Conservation (phyloP, 2,797 vertebrate genomes). For the Epinephelus coioides region DNA sequence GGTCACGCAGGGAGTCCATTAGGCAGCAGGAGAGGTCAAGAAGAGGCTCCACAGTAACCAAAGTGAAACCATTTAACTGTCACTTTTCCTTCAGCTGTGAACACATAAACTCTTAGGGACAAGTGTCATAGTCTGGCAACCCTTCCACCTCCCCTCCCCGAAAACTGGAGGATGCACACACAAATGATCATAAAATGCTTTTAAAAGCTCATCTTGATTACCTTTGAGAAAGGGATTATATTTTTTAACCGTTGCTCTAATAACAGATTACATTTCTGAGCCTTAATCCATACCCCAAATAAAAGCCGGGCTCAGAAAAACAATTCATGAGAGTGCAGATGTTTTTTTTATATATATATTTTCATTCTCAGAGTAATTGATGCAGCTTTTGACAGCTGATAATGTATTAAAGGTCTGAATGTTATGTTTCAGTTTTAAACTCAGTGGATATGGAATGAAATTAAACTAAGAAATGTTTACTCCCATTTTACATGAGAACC, state of each 20-base stretch:
- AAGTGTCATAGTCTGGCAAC: neutral
- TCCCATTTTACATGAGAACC: neutral
- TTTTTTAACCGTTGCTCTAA: conserved; percentile 58
- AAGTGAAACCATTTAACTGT: conserved; percentile 60
- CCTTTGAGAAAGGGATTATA: conserved; percentile 55
- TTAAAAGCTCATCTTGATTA: conserved; percentile 70
- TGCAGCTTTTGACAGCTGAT: neutral
- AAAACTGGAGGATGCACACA: neutral
- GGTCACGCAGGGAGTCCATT: conserved; percentile 34
- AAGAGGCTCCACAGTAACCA: conserved; percentile 23
- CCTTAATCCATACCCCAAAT: conserved; percentile 66
- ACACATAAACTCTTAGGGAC: conserved; percentile 21
- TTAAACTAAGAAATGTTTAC: neutral
- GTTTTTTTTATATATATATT: neutral
- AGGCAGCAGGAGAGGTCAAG: conserved; percentile 53
- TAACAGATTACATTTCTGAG: conserved; percentile 56
- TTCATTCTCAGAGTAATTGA: conserved; percentile 12
- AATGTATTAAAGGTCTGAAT: conserved; percentile 3
- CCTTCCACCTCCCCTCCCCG: neutral
- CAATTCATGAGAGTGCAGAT: conserved; percentile 49
- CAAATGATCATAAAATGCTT: conserved; percentile 44
- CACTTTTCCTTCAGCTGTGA: conserved; percentile 36
- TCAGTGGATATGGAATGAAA: neutral
- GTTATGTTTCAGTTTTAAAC: neutral
- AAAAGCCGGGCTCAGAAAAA: conserved; percentile 53